Conservation (phyloP, 2,113 vertebrate species). For the Zeus faber region DNA sequence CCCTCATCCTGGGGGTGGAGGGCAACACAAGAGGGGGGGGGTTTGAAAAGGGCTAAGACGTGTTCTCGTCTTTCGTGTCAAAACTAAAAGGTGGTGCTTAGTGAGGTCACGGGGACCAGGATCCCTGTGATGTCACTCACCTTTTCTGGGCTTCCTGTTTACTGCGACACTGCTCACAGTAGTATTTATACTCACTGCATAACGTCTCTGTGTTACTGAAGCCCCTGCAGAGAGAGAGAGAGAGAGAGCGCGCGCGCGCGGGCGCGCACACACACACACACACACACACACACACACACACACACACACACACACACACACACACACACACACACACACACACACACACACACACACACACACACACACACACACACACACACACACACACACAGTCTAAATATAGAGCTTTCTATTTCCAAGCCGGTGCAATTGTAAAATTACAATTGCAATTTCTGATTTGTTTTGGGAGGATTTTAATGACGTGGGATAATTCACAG, state of each 20-base stretch:
- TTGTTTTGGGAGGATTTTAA: background rate
- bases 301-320: background rate
- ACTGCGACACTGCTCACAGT: slow-evolving; percentile 93
- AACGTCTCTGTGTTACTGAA: slow-evolving; percentile 94
- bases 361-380: background rate
- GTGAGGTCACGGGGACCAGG: too few relatives aligned
- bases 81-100: background rate
- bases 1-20: slow-evolving; percentile 78
- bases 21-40: background rate
- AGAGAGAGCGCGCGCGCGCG: too few relatives aligned
- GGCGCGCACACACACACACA: slow-evolving; percentile 7
- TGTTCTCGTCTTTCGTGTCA: too few relatives aligned
- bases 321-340: slow-evolving; percentile 1
- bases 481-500: too few relatives aligned
- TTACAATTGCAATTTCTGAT: background rate
- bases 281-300: too few relatives aligned
- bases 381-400: slow-evolving; percentile 5
- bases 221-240: slow-evolving; percentile 77
- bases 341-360: slow-evolving; percentile 3
- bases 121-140: slow-evolving; percentile 52
- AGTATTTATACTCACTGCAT: slow-evolving; percentile 93
- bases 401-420: too few relatives aligned
- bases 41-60: background rate
- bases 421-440: background rate
- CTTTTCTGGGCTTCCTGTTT: slow-evolving; percentile 95